These are phyloP conservation scores for Eospalax fontanierii DNA, from an alignment of 2,797 vertebrate species.

Conservation along the genomic window DNA sequence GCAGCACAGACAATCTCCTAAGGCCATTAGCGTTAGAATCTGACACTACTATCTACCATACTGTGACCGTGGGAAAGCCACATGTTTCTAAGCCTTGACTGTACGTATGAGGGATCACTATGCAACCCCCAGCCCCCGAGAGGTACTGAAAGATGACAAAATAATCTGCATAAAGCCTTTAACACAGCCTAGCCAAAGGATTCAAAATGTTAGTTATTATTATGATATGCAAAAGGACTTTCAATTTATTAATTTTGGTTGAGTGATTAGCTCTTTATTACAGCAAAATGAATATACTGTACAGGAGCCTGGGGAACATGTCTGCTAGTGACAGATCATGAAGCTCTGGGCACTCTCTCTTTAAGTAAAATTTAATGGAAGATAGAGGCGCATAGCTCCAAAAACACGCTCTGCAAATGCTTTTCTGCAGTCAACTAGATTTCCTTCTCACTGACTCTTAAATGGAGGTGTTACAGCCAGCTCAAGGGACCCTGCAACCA, in stretches of 20 bases:
- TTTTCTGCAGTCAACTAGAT: constrained; percentile 7
- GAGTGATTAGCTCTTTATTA: constrained; percentile 37
- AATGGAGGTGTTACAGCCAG: constrained; percentile 54
- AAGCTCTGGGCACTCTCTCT: constrained; percentile 8
- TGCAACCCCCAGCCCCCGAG: neutral
- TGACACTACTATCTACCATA: neutral
- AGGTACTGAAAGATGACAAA: neutral
- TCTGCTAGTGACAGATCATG: constrained; percentile 51
- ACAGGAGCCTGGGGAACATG: constrained; percentile 48
- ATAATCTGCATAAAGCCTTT: neutral
- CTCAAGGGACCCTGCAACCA: neutral
- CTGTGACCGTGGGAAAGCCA: neutral
- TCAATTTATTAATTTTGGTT: constrained; percentile 44
- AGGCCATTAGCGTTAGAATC: neutral
- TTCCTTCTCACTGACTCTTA: constrained; percentile 54
- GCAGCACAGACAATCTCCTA: neutral
- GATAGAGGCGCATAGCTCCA: constrained; percentile 20
- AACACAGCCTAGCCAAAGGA: neutral
- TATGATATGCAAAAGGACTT: neutral
- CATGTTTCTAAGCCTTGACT: neutral
- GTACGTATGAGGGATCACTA: neutral
- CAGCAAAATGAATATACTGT: constrained; percentile 33
- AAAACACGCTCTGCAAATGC: constrained; percentile 49
- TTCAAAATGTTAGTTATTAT: neutral
- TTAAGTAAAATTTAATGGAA: constrained; percentile 55